A percentile compares a stretch with the other conserved stretches of the same genome.
Conservation (phyloP, 2,797 vertebrate genomes). For the Fistularia commersonii region DNA sequence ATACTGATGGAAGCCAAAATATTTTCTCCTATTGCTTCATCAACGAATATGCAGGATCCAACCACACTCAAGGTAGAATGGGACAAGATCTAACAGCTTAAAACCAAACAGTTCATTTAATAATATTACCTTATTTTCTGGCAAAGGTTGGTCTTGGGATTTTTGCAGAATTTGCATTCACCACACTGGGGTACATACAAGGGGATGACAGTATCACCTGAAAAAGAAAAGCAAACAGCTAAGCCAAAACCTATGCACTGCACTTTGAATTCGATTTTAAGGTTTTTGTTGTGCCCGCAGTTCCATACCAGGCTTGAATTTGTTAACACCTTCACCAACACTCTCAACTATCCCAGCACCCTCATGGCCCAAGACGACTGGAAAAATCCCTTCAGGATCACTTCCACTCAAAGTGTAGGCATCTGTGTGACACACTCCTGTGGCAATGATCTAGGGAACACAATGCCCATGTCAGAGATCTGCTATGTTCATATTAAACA, state of each 20-base stretch:
- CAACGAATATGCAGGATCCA: no score
- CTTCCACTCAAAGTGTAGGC: constrained; percentile 91
- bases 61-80: no score
- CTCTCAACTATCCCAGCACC: constrained; percentile 94
- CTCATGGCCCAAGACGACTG: constrained; percentile 93
- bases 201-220: constrained; percentile 90
- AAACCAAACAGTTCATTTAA: background rate
- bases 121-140: constrained; percentile 91
- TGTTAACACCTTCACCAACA: constrained; percentile 91
- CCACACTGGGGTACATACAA: constrained; percentile 93
- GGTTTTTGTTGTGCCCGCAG: background rate
- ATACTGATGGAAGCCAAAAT: no score
- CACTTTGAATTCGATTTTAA: background rate
- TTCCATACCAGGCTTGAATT: constrained; percentile 83
- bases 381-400: constrained; percentile 92
- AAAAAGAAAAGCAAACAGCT: background rate
- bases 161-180: constrained; percentile 96
- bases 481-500: no score
- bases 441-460: constrained; percentile 81
- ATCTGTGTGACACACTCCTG: constrained; percentile 94
- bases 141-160: constrained; percentile 96
- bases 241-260: background rate
- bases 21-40: no score
- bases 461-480: background rate
- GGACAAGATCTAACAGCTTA: background rate